Percentiles rank a stretch among this genome's conserved stretches.
phyloP scores from a whole-genome alignment of 2,797 vertebrate species.

The Sebastes dallii region DNA sequence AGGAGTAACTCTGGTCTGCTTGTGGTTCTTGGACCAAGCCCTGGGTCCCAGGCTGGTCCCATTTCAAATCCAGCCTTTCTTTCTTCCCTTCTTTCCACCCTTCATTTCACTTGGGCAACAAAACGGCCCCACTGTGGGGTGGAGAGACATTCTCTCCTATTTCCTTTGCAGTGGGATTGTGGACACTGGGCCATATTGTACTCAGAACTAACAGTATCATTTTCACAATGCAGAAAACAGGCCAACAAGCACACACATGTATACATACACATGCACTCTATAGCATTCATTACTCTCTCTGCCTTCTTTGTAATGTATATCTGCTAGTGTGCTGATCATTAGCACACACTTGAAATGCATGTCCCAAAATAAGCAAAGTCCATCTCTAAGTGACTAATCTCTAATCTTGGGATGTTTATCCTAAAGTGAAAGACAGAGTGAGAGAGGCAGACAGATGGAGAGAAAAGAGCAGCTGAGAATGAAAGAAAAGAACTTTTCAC shows the following conservation, averaged over 20 bases:
- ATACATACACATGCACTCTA: slow-evolving; percentile 1
- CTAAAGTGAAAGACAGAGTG: slow-evolving; percentile 20
- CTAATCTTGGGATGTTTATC: slow-evolving; percentile 40
- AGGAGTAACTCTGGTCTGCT: slow-evolving; percentile 69
- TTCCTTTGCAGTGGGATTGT: slow-evolving; percentile 33
- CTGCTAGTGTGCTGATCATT: slow-evolving; percentile 57
- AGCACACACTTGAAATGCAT: slow-evolving; percentile 55
- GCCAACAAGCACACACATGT: slow-evolving; percentile 12
- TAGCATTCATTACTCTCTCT: background rate
- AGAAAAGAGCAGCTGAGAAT: background rate
- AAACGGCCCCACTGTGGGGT: slow-evolving; percentile 28
- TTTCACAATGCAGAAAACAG: slow-evolving; percentile 28
- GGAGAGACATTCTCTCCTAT: slow-evolving; percentile 20
- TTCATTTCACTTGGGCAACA: slow-evolving; percentile 57
- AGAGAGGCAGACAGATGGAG: background rate
- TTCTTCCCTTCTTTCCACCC: slow-evolving; percentile 38
- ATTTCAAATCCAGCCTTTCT: slow-evolving; percentile 52
- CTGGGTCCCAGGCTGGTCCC: slow-evolving; percentile 45
- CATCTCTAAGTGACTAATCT: slow-evolving; percentile 50
- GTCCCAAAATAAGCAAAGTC: slow-evolving; percentile 60
- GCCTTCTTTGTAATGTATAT: slow-evolving; percentile 2
- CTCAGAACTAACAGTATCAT: slow-evolving; percentile 33
- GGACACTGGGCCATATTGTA: slow-evolving; percentile 27
- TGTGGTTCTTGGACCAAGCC: slow-evolving; percentile 73
- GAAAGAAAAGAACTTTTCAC: slow-evolving; percentile 1